Evolutionary conservation across 2,888 invertebrate genomes (phyloP).

Genomic region (Apantesis nais): DNA sequence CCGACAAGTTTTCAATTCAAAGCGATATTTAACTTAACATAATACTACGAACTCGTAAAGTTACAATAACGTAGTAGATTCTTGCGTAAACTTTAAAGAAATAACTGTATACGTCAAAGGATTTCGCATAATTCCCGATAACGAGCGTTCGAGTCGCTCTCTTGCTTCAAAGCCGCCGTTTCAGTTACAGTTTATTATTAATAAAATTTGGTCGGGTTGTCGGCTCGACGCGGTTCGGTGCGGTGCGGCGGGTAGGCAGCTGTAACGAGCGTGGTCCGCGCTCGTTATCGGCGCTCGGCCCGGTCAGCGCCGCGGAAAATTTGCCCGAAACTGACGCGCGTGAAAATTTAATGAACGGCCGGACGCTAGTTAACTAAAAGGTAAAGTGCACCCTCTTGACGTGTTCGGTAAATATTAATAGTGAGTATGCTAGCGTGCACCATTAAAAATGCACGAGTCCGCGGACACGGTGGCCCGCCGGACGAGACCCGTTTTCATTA

Average conservation of each 20-base stretch:
- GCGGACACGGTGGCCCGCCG: conserved; percentile 71
- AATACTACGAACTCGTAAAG: conserved; percentile 46
- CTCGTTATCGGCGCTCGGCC: conserved; percentile 75
- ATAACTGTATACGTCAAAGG: conserved; percentile 77
- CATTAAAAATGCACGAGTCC: conserved; percentile 85
- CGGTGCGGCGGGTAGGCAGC: conserved; percentile 40
- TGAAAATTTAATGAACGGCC: conserved; percentile 86
- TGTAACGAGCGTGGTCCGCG: conserved; percentile 74
- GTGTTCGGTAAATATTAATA: conserved; percentile 86
- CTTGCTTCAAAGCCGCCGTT: conserved; percentile 81
- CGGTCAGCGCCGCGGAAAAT: conserved; percentile 85
- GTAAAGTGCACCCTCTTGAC: conserved; percentile 86
- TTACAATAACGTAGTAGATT: conserved; percentile 50
- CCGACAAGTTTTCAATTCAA: conserved; percentile 47
- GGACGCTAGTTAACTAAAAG: conserved; percentile 86
- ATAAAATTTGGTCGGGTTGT: conserved; percentile 82
- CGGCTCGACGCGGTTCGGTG: conserved; percentile 41
- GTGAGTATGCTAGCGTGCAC: conserved; percentile 82
- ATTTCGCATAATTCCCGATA: conserved; percentile 82
- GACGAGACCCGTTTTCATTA: conserved; percentile 67
- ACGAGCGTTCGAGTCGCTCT: conserved; percentile 80
- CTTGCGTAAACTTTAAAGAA: conserved; percentile 62
- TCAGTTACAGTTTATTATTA: conserved; percentile 85
- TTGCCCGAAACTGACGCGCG: conserved; percentile 85
- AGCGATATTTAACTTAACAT: conserved; percentile 48